A percentile compares a stretch with the other conserved stretches of the same genome.
These are phyloP conservation scores for Channallabes apus DNA, from an alignment of 2,797 vertebrate genomes.

Conservation along the genomic window DNA sequence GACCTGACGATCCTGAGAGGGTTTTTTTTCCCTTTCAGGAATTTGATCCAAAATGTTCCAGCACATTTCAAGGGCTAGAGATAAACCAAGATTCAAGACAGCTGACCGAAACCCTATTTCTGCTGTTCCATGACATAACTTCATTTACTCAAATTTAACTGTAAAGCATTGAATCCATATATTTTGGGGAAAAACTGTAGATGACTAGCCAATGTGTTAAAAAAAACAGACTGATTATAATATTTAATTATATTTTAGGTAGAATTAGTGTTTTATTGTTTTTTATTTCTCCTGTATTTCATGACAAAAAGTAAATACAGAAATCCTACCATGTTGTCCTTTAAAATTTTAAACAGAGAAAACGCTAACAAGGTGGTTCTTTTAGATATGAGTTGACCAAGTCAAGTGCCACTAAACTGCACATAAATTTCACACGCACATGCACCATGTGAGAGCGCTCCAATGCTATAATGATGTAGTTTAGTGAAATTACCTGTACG, in stretches of 20 bases:
- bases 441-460: constrained; percentile 11
- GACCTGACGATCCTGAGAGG: not conserved
- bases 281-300: constrained; percentile 13
- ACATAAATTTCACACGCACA: constrained; percentile 2
- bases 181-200: constrained; percentile 15
- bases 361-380: constrained; percentile 25
- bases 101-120: constrained; percentile 16
- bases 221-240: not conserved
- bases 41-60: not conserved
- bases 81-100: constrained; percentile 21
- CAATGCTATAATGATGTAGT: not conserved
- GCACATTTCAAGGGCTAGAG: constrained; percentile 41
- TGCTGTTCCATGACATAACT: not conserved
- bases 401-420: not conserved
- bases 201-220: not conserved
- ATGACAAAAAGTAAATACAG: not conserved
- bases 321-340: not conserved
- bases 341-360: not conserved
- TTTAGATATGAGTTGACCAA: not conserved
- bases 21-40: not conserved
- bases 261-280: constrained; percentile 1
- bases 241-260: not conserved
- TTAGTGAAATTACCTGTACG: not conserved
- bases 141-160: not conserved
- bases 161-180: not conserved